Base-by-base conservation (phyloP, 2,113 vertebrate species). In the Dissostichus mawsoni region DNA sequence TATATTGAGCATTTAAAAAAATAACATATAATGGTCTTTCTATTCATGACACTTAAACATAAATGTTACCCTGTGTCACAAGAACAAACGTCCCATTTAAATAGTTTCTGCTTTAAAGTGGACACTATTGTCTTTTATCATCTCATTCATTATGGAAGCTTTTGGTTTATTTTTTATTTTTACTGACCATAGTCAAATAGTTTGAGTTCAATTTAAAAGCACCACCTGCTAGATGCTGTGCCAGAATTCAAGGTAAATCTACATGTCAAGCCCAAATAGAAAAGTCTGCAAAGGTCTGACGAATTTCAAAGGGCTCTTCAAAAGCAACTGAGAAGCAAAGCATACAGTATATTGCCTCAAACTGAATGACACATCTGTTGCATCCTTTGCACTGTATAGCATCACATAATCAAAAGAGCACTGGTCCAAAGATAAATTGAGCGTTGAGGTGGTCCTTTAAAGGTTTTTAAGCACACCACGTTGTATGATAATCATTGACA, bases 171-270 rank as follows among this genome's bases (percentile, higher is more conserved):
- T 41, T 66, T 70, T 61, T 53, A 36, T 76, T 56, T 8, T 56
- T 8, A 33, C 20, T 52, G 47, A 50, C 55, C 47, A 58, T 11
- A 12, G 44, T 72, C 8, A 78, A 75, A 62, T 50, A 29, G 23
- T 50, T 18, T 55, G 41, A 71, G 45, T 29, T 56, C 25, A 50
- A 10, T 53, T 75, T 74, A 18, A 57, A 76, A 76, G 53, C 66
- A n/a, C 6, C 25, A 66, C 29, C 10, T 76, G 66, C 13, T 67
- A 76, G 57, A 56, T 56, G 65, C 65, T 41, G 1, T 20, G 11
- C 7, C 69, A 47, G 44, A 71, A 8, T 45, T 36, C n/a, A 36
- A 71, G 18, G 1, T 23, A 14, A 33, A 44, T 83, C 47, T 16
- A 58, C 13, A 53, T 65, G 51, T 75, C 41, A 48, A 9, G 14